Percentiles rank a stretch among this genome's conserved stretches.
These are phyloP conservation scores for Sminthurinus signatus DNA, from an alignment of 1,140 invertebrate genomes.

Conservation along the genomic window DNA sequence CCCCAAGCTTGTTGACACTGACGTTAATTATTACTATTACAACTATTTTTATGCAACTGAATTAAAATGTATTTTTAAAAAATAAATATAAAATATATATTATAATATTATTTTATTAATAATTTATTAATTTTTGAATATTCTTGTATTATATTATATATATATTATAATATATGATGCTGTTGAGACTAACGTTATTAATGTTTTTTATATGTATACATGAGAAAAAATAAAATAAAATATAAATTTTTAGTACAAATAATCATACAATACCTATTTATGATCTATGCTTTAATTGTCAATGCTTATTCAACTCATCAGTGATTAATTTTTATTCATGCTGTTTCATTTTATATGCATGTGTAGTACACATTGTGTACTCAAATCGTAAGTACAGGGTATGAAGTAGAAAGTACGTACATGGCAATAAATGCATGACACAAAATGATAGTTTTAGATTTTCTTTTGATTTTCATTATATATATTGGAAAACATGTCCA, in stretches of 20 bases:
- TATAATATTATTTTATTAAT: background rate
- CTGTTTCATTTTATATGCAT: too few species aligned
- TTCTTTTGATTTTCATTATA: background rate
- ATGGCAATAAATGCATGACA: background rate
- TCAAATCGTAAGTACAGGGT: too few species aligned
- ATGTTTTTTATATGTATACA: conserved; percentile 2
- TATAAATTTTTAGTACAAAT: too few species aligned
- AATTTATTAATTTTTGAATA: conserved; percentile 5
- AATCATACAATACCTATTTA: too few species aligned
- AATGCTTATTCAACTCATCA: too few species aligned
- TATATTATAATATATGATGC: conserved; percentile 1
- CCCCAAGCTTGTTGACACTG: background rate
- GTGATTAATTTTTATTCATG: too few species aligned
- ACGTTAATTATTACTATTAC: background rate
- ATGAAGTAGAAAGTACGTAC: too few species aligned
- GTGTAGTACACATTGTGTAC: too few species aligned
- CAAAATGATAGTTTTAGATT: background rate
- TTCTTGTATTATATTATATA: background rate
- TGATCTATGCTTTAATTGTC: too few species aligned
- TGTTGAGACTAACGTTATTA: conserved; percentile 13
- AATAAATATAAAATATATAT: too few species aligned
- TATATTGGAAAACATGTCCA: background rate
- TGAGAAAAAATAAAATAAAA: too few species aligned
- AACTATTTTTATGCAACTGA: background rate
- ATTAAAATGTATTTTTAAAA: too few species aligned